Conservation (phyloP, 2,888 invertebrate species). For the Callosobruchus maculatus region DNA sequence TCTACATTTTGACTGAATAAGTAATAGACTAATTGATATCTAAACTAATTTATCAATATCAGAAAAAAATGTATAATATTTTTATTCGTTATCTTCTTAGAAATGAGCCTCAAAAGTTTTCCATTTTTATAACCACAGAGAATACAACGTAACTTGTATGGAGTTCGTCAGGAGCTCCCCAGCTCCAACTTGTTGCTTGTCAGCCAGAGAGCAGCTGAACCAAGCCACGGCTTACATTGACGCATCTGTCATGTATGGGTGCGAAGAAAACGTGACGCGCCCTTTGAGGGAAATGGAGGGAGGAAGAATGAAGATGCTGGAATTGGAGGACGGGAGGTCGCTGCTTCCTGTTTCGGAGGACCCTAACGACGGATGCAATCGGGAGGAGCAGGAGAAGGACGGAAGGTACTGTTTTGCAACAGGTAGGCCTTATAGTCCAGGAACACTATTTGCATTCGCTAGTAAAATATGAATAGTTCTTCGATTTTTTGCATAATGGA, state of each 20-base stretch:
- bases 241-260: conserved; percentile 79
- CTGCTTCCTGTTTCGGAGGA: conserved; percentile 69
- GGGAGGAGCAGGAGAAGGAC: conserved; percentile 59
- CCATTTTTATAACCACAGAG: conserved; percentile 32
- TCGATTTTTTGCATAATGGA: no score
- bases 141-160: conserved; percentile 71
- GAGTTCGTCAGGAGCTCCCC: conserved; percentile 82
- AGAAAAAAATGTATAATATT: no score
- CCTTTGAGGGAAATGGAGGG: conserved; percentile 53
- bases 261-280: conserved; percentile 50
- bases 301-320: conserved; percentile 65
- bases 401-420: conserved; percentile 80
- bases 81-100: no score
- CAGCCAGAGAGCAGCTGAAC: conserved; percentile 79
- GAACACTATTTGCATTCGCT: no score
- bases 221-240: conserved; percentile 82
- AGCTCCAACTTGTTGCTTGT: conserved; percentile 71
- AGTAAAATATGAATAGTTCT: no score
- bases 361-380: conserved; percentile 74
- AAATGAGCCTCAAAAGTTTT: no score
- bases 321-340: conserved; percentile 60
- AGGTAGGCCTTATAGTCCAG: conserved; percentile 44
- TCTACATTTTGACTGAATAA: no score
- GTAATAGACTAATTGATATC: no score
- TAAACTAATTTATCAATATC: no score